Base-by-base conservation (phyloP, 2,113 vertebrate genomes). In the Dasypus novemcinctus region DNA sequence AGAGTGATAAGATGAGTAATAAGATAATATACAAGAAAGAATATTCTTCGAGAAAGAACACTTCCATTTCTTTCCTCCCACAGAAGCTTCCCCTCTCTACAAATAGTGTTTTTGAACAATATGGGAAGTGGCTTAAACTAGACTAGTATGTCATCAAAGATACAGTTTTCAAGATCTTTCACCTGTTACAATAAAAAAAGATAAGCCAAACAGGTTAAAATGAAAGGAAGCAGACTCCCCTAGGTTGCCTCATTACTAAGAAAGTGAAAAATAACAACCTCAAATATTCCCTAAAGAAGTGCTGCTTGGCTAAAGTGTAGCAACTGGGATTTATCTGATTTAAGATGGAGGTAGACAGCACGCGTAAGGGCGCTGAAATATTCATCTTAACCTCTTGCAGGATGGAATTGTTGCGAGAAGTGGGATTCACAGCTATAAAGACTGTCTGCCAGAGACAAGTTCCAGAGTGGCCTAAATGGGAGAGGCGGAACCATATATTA, bases 401-500 rank as follows among this genome's bases (percentile, higher is more conserved):
- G 2, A 52, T 69, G 10, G 85, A 90, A 96, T 95, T 97, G 80
- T 90, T 93, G 85, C 94, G 72, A 86, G 81, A 93, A 89, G 63
- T 96, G 46, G 75, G 82, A 93, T 88, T 95, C 86, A 83, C 72
- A 95, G 68, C 54, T 87, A 43, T 83, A 95, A 78, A 97, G 79
- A 79, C 57, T 82, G 74, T 93, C 36, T 95, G 36, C 68, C 52
- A 25, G 87, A 88, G 86, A 94, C 92, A 94, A 95, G 64, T 95
- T 96, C 69, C 63, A 89, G 54, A 90, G 74, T 54, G 88, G 57
- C 69, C 95, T 95, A 76, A 98, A 95, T 95, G 91, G 72, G 1
- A 91, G 91, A 96, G 93, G 92, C 21, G 3, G 91, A 74, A 69
- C 88, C 59, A 3, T 83, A 17, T 38, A 87, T 78, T 6, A 20